Percentiles rank a stretch among this genome's conserved stretches.
These are phyloP conservation scores for Caenorhabditis sulstoni DNA, from an alignment of 2,888 invertebrate species.

Conservation along the genomic window DNA sequence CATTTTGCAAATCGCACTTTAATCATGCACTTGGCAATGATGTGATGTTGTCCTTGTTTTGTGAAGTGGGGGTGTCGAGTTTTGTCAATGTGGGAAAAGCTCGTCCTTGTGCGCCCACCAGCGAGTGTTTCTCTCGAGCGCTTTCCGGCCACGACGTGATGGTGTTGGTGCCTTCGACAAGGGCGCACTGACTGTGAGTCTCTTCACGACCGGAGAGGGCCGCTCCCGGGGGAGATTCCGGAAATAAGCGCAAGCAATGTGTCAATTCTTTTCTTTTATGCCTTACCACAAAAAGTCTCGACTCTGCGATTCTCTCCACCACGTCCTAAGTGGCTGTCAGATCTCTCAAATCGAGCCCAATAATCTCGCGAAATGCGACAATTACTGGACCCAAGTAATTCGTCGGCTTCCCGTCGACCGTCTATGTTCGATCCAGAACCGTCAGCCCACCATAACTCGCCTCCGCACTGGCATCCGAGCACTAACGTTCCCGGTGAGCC, in stretches of 20 bases:
- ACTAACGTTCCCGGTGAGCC: constrained; percentile 44
- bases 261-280: constrained; percentile 60
- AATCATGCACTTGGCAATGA: constrained; percentile 39
- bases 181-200: constrained; percentile 52
- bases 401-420: constrained; percentile 34
- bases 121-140: constrained; percentile 43
- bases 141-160: constrained; percentile 32
- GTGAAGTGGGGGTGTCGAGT: constrained; percentile 51
- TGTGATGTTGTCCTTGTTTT: constrained; percentile 34
- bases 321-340: constrained; percentile 30
- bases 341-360: not conserved
- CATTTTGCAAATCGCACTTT: constrained; percentile 22
- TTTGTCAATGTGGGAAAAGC: constrained; percentile 43
- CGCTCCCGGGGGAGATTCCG: constrained; percentile 53
- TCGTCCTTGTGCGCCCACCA: constrained; percentile 1
- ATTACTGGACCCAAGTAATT: constrained; percentile 37
- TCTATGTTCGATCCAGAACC: constrained; percentile 54
- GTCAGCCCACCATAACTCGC: constrained; percentile 46
- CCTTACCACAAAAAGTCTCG: constrained; percentile 53
- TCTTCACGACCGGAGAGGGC: constrained; percentile 58
- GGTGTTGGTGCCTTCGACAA: constrained; percentile 37
- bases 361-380: constrained; percentile 23
- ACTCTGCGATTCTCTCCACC: constrained; percentile 27
- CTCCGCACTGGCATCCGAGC: constrained; percentile 48
- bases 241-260: constrained; percentile 59